A percentile compares a stretch with the other conserved stretches of the same genome.
phyloP scores from a whole-genome alignment of 2,113 vertebrate genomes.

The Protomyctophum bolini region DNA sequence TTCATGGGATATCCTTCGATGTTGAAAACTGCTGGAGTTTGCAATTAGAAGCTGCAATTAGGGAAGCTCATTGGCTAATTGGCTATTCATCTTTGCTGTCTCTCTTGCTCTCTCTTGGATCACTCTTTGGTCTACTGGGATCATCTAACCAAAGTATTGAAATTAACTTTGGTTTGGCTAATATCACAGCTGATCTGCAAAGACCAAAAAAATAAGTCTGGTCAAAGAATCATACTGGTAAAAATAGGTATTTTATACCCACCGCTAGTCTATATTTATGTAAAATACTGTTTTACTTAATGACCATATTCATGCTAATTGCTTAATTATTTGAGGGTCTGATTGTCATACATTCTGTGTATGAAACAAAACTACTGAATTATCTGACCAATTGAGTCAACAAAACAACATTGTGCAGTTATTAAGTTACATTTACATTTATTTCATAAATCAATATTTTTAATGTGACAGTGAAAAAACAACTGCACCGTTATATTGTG shows the following conservation, averaged over 20 bases:
- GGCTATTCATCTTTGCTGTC: constrained; percentile 35
- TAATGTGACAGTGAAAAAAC: no score
- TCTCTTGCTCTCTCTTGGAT: constrained; percentile 11
- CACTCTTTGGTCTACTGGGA: constrained; percentile 15
- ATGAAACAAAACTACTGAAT: no score
- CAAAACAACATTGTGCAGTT: no score
- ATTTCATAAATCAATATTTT: no score
- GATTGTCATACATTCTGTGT: no score
- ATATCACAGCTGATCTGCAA: constrained; percentile 1
- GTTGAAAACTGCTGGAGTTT: constrained; percentile 30
- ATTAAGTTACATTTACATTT: no score
- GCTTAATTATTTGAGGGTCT: no score
- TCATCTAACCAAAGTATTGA: constrained; percentile 16
- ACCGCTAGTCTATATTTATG: neutral
- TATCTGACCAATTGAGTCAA: no score
- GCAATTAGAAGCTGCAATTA: constrained; percentile 32
- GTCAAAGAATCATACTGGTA: no score
- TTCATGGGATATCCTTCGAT: constrained; percentile 33
- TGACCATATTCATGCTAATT: no score
- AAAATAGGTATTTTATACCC: neutral
- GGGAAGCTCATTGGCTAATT: constrained; percentile 33
- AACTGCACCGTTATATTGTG: no score
- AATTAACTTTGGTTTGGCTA: constrained; percentile 19
- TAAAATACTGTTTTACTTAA: no score
- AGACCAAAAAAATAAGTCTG: neutral